Evolutionary conservation across 2,797 vertebrate genomes (phyloP).

Genomic region (Sarcoramphus papa): DNA sequence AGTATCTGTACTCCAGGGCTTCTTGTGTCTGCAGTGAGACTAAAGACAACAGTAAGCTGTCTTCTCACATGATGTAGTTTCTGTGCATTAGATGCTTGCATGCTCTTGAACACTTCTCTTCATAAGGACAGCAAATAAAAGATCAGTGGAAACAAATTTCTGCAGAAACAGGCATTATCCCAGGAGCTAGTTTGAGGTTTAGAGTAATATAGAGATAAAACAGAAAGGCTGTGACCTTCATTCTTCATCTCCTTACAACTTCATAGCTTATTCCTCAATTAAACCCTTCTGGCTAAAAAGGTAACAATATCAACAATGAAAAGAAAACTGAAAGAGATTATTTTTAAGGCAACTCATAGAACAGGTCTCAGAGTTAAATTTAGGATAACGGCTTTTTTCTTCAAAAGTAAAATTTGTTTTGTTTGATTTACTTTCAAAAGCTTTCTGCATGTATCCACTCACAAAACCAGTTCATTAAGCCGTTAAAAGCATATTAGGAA

Average conservation of each 20-base stretch:
- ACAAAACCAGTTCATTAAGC: background rate
- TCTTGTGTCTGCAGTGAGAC: background rate
- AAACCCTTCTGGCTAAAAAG: conserved; percentile 56
- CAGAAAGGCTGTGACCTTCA: conserved; percentile 39
- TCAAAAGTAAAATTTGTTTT: conserved; percentile 40
- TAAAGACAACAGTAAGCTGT: background rate
- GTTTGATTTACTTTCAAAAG: background rate
- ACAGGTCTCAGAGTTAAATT: conserved; percentile 7
- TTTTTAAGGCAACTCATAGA: conserved; percentile 19
- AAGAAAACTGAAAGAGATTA: background rate
- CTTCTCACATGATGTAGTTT: background rate
- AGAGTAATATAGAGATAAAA: conserved; percentile 59
- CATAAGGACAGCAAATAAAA: conserved; percentile 38
- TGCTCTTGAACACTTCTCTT: conserved; percentile 48
- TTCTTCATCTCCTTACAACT: conserved; percentile 53
- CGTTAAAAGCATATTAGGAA: conserved; percentile 26
- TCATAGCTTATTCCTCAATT: conserved; percentile 57
- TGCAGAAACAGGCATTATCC: conserved; percentile 53
- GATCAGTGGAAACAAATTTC: conserved; percentile 52
- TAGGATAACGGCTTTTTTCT: background rate
- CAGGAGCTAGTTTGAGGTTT: conserved; percentile 53
- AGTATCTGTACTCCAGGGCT: background rate
- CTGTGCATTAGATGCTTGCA: conserved; percentile 1
- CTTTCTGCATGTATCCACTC: background rate
- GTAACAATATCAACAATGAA: conserved; percentile 29